Base-by-base conservation (phyloP, 1,140 invertebrate species). In the Lysiphlebus fabarum region DNA sequence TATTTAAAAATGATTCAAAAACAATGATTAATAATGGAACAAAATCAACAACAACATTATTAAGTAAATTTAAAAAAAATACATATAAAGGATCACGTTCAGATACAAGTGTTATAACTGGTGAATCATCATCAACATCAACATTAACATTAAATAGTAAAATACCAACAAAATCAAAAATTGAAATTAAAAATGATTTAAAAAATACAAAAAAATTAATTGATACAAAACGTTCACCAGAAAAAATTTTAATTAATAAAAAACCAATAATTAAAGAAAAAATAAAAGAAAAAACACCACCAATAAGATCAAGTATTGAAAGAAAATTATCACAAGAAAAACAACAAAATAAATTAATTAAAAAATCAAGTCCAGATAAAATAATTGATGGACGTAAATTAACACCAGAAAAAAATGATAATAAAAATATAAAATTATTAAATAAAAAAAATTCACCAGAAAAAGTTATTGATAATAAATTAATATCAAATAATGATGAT, bases 1-100 rank as follows among this genome's bases (percentile, higher is more conserved):
- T 91, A 1, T 88, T 91, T 63, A 87, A 85, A 58, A 90, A 86
- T 65, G 87, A 87, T 12, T 47, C 66, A 7, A 67, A 68, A 12
- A 11, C 51, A 7, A 36, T 12, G 5, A 12, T 54, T 3, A 63
- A 60, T 17, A n/a, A 26, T 26, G 47, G 65, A 1, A 14, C 5
- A 62, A 68, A 45, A 12, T 38, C 50, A 14, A 66, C 66, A n/a
- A 66, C 34, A 43, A 47, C 60, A 9, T 67, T 78, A 6, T 50
- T 77, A 1, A 70, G 68, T 12, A 73, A 72, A 45, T 61, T 76
- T 9, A 73, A 74, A 48, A 76, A 68, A 9, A 76, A 65, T 11
- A 51, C 69, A 1, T 73, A 74, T 7, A 77, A 76, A 33, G 67
- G 65, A 0, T 69, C 71, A 0, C 67, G 65, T 8, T 70, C 67